Conservation (phyloP, 2,888 invertebrate genomes). For the Acrobasis consociella region DNA sequence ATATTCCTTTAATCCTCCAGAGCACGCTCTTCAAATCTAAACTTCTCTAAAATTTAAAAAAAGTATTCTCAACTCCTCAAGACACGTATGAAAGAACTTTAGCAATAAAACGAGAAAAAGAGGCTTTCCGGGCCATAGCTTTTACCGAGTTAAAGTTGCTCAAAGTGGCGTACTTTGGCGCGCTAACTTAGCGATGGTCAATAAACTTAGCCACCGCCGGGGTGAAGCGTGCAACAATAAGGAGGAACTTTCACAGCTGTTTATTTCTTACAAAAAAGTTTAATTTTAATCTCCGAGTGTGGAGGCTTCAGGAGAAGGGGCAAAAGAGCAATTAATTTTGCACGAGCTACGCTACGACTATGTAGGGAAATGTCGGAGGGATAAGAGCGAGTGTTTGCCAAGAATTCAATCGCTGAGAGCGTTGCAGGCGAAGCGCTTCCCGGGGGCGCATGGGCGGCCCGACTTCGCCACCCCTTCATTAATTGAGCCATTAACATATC, state of each 20-base stretch:
- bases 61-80: conserved; percentile 58
- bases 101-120: conserved; percentile 74
- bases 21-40: conserved; percentile 25
- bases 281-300: conserved; percentile 48
- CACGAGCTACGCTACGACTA: conserved; percentile 23
- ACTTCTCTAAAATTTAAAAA: conserved; percentile 42
- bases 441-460: conserved; percentile 32
- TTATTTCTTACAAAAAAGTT: conserved; percentile 57
- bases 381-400: conserved; percentile 53
- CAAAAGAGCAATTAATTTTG: conserved; percentile 35
- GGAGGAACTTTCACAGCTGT: conserved; percentile 55
- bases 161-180: conserved; percentile 66
- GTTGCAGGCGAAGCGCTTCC: conserved; percentile 46
- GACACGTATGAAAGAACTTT: conserved; percentile 75
- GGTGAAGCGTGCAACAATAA: conserved; percentile 59
- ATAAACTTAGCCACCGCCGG: conserved; percentile 65
- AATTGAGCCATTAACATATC: conserved; percentile 62
- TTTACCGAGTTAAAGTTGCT: conserved; percentile 71
- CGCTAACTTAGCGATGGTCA: conserved; percentile 69
- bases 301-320: conserved; percentile 29
- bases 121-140: conserved; percentile 65
- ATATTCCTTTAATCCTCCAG: conserved; percentile 39
- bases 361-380: conserved; percentile 30
- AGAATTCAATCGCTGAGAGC: conserved; percentile 59
- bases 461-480: conserved; percentile 48